phyloP scores from a whole-genome alignment of 2,888 invertebrate species.

The Perdita meconis region DNA sequence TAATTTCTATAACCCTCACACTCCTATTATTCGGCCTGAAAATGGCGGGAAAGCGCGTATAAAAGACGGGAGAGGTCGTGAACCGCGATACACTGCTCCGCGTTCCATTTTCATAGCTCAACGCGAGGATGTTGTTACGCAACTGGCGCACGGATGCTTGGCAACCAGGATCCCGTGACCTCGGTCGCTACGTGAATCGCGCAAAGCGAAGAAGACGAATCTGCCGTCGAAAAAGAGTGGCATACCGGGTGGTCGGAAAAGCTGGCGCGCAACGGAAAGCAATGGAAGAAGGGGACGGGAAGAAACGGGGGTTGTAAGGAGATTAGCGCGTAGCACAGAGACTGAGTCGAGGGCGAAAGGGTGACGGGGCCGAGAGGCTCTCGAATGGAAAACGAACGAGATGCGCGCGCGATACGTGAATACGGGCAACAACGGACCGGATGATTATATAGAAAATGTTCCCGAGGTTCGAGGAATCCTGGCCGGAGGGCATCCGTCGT shows the following conservation, averaged over 20 bases:
- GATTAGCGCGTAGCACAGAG: not conserved
- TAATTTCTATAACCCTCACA: too few relatives aligned
- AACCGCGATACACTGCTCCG: too few relatives aligned
- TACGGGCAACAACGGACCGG: slow-evolving; percentile 63
- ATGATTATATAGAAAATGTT: slow-evolving; percentile 74
- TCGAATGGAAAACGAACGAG: slow-evolving; percentile 40
- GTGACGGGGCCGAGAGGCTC: not conserved
- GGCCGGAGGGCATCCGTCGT: slow-evolving; percentile 39
- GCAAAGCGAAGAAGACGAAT: not conserved
- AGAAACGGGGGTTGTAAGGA: not conserved
- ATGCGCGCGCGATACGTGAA: slow-evolving; percentile 23
- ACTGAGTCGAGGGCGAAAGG: slow-evolving; percentile 1
- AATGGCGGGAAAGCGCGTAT: too few relatives aligned
- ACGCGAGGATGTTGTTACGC: slow-evolving; percentile 77
- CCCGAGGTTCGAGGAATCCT: slow-evolving; percentile 37
- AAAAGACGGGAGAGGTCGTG: too few relatives aligned
- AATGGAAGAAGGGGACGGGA: too few relatives aligned
- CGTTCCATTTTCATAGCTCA: too few relatives aligned
- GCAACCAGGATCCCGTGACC: too few relatives aligned
- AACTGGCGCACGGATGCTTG: slow-evolving; percentile 62
- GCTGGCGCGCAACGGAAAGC: slow-evolving; percentile 2
- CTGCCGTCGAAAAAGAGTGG: slow-evolving; percentile 3
- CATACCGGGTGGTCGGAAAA: slow-evolving; percentile 10
- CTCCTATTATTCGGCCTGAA: too few relatives aligned
- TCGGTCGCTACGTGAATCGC: not conserved